These are phyloP conservation scores for Anguilla anguilla DNA, from an alignment of 2,797 vertebrate species.

Conservation along the genomic window DNA sequence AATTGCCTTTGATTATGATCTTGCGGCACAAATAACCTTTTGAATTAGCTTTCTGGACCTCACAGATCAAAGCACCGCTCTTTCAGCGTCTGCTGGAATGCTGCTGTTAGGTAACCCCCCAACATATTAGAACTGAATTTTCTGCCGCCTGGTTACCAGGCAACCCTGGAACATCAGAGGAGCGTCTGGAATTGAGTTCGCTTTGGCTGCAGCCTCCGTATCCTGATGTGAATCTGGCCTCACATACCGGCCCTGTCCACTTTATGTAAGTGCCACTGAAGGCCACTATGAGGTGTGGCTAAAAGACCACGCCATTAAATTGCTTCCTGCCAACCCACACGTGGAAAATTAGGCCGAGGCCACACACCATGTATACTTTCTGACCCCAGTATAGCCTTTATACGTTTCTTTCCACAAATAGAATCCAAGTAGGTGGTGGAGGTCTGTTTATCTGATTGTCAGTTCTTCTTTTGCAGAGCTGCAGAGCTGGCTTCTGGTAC, in stretches of 20 bases:
- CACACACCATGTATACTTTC: background rate
- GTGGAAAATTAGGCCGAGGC: background rate
- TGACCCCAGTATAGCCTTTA: background rate
- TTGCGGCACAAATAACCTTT: background rate
- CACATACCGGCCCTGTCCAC: background rate
- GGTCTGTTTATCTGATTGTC: background rate
- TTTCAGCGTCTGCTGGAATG: background rate
- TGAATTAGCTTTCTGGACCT: background rate
- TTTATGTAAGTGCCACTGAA: background rate
- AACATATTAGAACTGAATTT: background rate
- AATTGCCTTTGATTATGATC: conserved; percentile 17
- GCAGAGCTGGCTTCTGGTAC: background rate
- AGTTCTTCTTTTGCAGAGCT: background rate
- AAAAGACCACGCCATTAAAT: background rate
- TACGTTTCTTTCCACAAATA: background rate
- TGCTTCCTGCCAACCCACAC: background rate
- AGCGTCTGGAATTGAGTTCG: background rate
- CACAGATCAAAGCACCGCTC: background rate
- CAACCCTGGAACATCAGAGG: background rate
- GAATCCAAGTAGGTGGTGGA: background rate
- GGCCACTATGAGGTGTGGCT: background rate
- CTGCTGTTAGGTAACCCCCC: background rate
- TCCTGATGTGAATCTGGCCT: background rate
- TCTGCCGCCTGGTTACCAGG: conserved; percentile 13
- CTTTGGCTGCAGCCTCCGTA: background rate